Percentiles rank a stretch among this genome's conserved stretches.
phyloP scores from a whole-genome alignment of 2,113 vertebrate genomes.

The Cyprinodon variegatus region DNA sequence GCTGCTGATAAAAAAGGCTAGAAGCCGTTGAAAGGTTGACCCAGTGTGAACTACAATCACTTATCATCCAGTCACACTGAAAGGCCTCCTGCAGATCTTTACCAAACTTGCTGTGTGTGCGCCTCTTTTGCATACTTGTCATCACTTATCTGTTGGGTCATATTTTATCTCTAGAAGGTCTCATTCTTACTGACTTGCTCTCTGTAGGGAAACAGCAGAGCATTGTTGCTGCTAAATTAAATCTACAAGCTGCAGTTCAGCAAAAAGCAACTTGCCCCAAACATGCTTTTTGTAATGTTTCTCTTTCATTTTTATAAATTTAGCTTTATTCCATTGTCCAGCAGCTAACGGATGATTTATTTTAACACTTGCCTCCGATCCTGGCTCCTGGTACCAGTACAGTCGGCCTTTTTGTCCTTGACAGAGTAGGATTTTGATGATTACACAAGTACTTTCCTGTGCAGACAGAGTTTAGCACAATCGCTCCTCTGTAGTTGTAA shows the following conservation, averaged over 20 bases:
- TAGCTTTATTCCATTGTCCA: slow-evolving; percentile 42
- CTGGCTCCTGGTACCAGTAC: slow-evolving; percentile 44
- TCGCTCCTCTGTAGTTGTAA: slow-evolving; percentile 52
- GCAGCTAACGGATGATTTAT: slow-evolving; percentile 43
- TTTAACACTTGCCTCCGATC: slow-evolving; percentile 53
- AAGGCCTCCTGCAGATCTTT: slow-evolving; percentile 27
- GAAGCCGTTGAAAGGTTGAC: slow-evolving; percentile 49
- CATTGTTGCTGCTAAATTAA: slow-evolving; percentile 13
- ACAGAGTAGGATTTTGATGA: slow-evolving; percentile 56
- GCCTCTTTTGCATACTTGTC: neutral
- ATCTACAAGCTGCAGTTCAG: slow-evolving; percentile 11
- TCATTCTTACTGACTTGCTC: slow-evolving; percentile 17
- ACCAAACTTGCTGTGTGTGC: slow-evolving; percentile 16
- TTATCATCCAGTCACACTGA: slow-evolving; percentile 41
- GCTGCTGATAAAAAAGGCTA: slow-evolving; percentile 34
- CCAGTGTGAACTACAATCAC: slow-evolving; percentile 25
- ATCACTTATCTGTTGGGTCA: slow-evolving; percentile 24
- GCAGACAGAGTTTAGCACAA: slow-evolving; percentile 28
- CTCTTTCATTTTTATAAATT: slow-evolving; percentile 20
- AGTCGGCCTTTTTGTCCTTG: slow-evolving; percentile 45
- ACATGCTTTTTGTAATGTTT: slow-evolving; percentile 20
- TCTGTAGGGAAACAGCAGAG: neutral
- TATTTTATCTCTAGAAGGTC: slow-evolving; percentile 11
- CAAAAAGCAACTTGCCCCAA: slow-evolving; percentile 3
- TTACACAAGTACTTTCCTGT: slow-evolving; percentile 50